phyloP scores from a whole-genome alignment of 2,113 vertebrate genomes.

The Oenanthe melanoleuca region DNA sequence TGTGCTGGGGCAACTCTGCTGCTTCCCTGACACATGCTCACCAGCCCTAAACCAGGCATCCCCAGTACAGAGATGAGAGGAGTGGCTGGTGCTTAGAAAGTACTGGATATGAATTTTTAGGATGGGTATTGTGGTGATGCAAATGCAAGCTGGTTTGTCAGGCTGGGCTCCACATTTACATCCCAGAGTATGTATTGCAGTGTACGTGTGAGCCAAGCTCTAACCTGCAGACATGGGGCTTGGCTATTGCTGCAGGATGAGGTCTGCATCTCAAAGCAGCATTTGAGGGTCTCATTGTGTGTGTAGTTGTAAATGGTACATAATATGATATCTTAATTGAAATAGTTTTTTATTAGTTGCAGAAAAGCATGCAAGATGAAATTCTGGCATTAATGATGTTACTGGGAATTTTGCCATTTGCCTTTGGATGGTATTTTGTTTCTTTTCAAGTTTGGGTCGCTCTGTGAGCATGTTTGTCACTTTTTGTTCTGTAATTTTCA shows the following conservation, averaged over 20 bases:
- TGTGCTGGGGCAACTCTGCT: not conserved
- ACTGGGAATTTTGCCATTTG: conserved; percentile 48
- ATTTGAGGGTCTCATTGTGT: not conserved
- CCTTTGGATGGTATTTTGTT: conserved; percentile 43
- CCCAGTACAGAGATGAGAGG: not conserved
- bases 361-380: not conserved
- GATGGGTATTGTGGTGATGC: not conserved
- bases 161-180: not conserved
- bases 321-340: not conserved
- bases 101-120: not conserved
- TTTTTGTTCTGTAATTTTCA: conserved; percentile 35
- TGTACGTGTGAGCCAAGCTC: not conserved
- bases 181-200: not conserved
- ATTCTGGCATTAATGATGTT: not conserved
- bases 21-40: not conserved
- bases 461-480: not conserved
- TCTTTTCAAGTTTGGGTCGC: conserved; percentile 7
- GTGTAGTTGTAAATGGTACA: not conserved
- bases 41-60: not conserved
- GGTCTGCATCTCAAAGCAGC: not conserved
- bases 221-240: rapidly evolving
- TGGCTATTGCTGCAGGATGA: not conserved
- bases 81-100: not conserved
- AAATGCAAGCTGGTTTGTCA: not conserved
- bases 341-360: not conserved